Base-by-base conservation (phyloP, 2,797 vertebrate species). In the Sebastes miniatus region DNA sequence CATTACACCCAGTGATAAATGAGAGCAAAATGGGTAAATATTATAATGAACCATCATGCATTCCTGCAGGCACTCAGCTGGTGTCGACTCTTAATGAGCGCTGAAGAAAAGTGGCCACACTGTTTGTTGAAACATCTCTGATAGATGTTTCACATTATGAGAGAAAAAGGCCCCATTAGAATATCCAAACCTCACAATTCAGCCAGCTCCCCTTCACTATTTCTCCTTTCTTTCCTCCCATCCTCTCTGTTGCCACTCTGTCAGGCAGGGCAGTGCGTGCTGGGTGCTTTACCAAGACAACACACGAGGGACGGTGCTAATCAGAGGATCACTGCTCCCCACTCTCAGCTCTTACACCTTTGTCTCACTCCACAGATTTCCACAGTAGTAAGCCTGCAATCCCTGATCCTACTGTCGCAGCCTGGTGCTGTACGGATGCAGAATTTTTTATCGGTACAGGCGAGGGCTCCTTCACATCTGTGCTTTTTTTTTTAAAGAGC, bases 141-240 rank as follows among this genome's bases (percentile, higher is more conserved):
- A 92, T 82, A 61, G 77, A 91, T 89, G 86, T 70, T 72, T 75
- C 61, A 22, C 88, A 89, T 86, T 85, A 84, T 1, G 1, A 14
- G 29, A 5, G 3, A 29, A 24, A 57, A 63, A 77, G 69, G 20
- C 61, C 32, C 57, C 27, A 14, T 65, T 66, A 76, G 57, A 47
- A 77, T 24, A 54, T 58, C 34, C 63, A 56, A 25, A 67, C 16
- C 67, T 39, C 22, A 2, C 54, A 24, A 13, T 10, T 73, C 50
- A 56, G 36, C 61, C 61, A 3, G 69, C 69, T 18, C 34, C 50
- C 11, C 4, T 81, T 43, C 11, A 8, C 18, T 25, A 62, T 12
- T 16, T 22, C 61, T 47, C 32, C 22, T 72, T 14, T 62, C 57
- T 39, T 54, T n/a, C 4, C 57, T 43, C 25, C 47, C 72, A 25